Evolutionary conservation across 2,888 invertebrate species (phyloP), one percentile per base, ranked within the genome.

Genomic region (Idaea aversata): DNA sequence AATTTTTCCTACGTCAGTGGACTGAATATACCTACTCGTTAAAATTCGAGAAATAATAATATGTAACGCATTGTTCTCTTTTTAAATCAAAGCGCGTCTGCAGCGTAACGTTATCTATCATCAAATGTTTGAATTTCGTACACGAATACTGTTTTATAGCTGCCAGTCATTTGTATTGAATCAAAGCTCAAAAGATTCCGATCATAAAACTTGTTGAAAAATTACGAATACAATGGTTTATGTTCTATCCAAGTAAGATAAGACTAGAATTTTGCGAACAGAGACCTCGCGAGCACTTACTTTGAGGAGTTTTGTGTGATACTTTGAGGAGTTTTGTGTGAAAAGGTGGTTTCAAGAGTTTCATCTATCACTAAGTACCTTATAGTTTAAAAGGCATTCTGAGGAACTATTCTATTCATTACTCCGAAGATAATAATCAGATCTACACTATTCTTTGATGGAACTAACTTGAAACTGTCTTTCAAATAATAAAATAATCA

Each of bases 71-170:
- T 47, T 10, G 47, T 47, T 47, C 47, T 47, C 47, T 47, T 47
- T 47, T 47, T 10, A 36, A 47, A 47, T 47, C 47, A 47, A 47
- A 47, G 47, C 47, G 47, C 47, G 57, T 67, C 69, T 65, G 61
- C 66, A 72, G 68, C 35, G 67, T 68, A 72, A 75, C 73, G 60
- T 75, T 75, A 65, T 74, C 73, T 76, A 72, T 75, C 69, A 67
- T 61, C 34, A 58, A 61, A n/a, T 38, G 7, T 74, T 75, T 65
- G 62, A 73, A 77, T 72, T 78, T 74, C 36, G 69, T 72, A 68
- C 72, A 70, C 67, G 68, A 58, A 47, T 47, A 13, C 47, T 47
- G 47, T 47, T 47, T 47, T 47, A 47, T 47, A 47, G 47, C 47
- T 47, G 47, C 47, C 47, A 47, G 47, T 47, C 13, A 47, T 47